Conservation (phyloP, 1,140 invertebrate genomes). For the Planococcus citri region DNA sequence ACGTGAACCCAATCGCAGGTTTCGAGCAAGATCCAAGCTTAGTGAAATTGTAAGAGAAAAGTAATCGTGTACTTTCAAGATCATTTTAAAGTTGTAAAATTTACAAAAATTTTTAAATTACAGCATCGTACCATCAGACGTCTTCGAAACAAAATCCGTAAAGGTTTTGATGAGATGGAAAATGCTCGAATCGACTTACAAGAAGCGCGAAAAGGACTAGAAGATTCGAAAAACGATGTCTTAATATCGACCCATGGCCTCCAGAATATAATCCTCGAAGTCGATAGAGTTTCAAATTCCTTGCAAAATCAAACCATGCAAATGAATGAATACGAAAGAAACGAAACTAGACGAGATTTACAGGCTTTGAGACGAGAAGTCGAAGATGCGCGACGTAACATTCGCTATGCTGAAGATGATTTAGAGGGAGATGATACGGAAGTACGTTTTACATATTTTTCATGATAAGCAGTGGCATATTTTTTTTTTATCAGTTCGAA, state of each 20-base stretch:
- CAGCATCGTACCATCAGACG: not conserved
- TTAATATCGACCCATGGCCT: not conserved
- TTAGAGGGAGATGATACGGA: not conserved
- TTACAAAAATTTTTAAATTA: not conserved
- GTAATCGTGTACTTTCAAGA: not conserved
- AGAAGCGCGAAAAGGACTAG: not conserved
- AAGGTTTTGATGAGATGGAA: not conserved
- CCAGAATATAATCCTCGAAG: not conserved
- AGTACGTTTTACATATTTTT: not conserved
- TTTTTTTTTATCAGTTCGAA: no score
- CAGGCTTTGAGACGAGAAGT: not conserved
- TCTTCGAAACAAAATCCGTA: not conserved
- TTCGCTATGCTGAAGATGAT: not conserved
- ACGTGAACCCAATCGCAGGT: not conserved
- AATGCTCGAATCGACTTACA: not conserved
- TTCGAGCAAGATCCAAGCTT: not conserved
- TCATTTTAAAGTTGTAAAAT: not conserved
- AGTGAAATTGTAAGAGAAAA: not conserved
- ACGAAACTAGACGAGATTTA: not conserved
- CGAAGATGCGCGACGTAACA: not conserved
- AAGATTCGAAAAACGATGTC: not conserved
- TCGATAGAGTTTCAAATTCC: not conserved
- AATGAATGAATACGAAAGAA: not conserved
- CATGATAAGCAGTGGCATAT: no score
- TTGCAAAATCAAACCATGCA: not conserved